Evolutionary conservation across 1,140 invertebrate species (phyloP), one percentile per base, ranked within the genome.

Genomic region (Mylabris phalerata): DNA sequence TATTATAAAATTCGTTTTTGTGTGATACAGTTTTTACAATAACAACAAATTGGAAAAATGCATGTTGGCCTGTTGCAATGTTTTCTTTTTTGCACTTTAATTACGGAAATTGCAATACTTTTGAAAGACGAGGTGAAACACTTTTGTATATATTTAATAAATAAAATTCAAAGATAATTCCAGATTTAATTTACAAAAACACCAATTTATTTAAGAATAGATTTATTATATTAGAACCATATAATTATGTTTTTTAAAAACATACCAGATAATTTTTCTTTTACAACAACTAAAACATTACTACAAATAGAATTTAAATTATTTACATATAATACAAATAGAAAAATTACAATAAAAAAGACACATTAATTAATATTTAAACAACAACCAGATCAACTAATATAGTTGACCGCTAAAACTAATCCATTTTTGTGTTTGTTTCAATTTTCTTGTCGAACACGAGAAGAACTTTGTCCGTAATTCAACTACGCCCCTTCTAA

Each of bases 301-400:
- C 40, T 63, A 52, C 59, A 32, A 32, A 46, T 55, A 60, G 49
- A 56, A 51, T 42, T 57, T 47, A 32, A 32, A 57, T 46, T 70
- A 70, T 70, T 59, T 70, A 70, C 68, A 70, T 63, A 68, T 65
- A 66, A 66, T 67, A 68, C 66, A 70, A 54, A 52, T 68, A 70
- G 64, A 70, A 67, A 67, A 70, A 65, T 65, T 62, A 64, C 59
- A 50, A 62, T 55, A 54, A 65, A 59, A 57, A 59, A 65, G 64
- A 59, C 55, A 63, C 66, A 60, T 58, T 50, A 62, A 67, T 65
- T 58, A 66, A 67, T 56, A 60, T 48, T 64, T 57, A 65, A 57
- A 50, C 62, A 47, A 46, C 47, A 40, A 55, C 46, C 40, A 40
- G 40, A 42, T 52, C 66, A 63, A 64, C 68, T 70, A 70, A 70